Percentiles rank a stretch among this genome's conserved stretches.
Conservation (phyloP, 2,888 invertebrate genomes). For the Cosmia pyralina region DNA sequence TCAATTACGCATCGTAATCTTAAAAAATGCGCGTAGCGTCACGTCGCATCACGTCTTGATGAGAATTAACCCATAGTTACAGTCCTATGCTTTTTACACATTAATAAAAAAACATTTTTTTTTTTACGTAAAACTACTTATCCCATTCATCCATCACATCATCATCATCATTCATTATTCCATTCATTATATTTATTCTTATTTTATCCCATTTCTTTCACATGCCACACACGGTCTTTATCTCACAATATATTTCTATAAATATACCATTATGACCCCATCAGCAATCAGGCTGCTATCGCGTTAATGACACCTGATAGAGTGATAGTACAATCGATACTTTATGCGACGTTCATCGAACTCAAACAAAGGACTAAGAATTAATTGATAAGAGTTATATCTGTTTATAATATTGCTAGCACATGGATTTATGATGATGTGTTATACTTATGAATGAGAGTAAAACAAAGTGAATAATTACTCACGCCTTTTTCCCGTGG, state of each 20-base stretch:
- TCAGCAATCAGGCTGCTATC: constrained; percentile 50
- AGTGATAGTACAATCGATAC: constrained; percentile 50
- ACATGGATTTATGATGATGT: background rate
- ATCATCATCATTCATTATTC: too few species aligned
- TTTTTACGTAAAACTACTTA: too few species aligned
- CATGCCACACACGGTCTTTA: background rate
- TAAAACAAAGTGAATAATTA: background rate
- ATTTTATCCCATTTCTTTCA: background rate
- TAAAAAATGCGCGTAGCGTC: too few species aligned
- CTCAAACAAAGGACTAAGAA: constrained; percentile 44
- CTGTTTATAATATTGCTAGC: constrained; percentile 16
- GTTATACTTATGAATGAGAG: background rate
- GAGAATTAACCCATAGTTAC: too few species aligned
- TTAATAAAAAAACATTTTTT: too few species aligned
- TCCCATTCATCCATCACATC: too few species aligned
- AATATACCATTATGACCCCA: constrained; percentile 43
- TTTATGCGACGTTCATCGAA: constrained; percentile 51
- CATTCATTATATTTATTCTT: too few species aligned
- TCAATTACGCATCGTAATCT: background rate
- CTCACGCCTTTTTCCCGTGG: too few species aligned
- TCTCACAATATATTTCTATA: constrained; percentile 25
- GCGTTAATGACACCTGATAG: constrained; percentile 52
- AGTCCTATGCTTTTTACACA: too few species aligned
- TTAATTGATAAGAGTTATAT: constrained; percentile 31
- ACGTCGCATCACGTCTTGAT: too few species aligned